Conservation (phyloP, 2,797 vertebrate species). For the Acanthis flammea region DNA sequence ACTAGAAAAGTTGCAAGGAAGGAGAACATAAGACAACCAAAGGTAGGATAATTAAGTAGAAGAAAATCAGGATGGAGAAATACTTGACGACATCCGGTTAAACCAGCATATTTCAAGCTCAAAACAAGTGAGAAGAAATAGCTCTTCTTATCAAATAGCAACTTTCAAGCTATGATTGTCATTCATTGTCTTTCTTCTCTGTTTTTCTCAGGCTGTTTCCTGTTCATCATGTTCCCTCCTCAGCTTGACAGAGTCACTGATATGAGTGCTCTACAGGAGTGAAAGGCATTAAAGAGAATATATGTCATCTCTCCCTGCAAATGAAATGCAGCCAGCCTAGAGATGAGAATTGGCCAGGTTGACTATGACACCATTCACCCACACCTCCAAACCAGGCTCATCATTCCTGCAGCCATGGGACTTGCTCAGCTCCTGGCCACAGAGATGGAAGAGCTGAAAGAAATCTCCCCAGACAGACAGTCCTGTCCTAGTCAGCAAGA, state of each 20-base stretch:
- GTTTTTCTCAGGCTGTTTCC: background rate
- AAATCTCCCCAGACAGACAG: background rate
- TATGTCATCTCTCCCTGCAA: background rate
- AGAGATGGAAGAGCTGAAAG: background rate
- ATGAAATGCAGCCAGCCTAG: background rate
- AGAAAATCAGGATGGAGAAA: background rate
- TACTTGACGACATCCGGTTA: background rate
- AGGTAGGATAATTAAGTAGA: background rate
- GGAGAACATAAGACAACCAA: background rate
- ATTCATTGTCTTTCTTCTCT: background rate
- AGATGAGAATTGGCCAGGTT: background rate
- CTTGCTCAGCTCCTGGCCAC: background rate
- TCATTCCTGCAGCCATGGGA: background rate
- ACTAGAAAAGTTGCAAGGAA: background rate
- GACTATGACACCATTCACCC: background rate
- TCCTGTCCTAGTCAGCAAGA: background rate
- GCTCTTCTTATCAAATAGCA: background rate
- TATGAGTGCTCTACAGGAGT: background rate
- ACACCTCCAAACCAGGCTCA: background rate
- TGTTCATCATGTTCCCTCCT: background rate
- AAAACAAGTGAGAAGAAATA: background rate
- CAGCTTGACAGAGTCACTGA: background rate
- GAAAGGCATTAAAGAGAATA: background rate
- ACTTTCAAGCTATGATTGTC: background rate
- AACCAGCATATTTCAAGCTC: background rate